Evolutionary conservation across 2,888 invertebrate species (phyloP).

Genomic region (Smittia sp.): DNA sequence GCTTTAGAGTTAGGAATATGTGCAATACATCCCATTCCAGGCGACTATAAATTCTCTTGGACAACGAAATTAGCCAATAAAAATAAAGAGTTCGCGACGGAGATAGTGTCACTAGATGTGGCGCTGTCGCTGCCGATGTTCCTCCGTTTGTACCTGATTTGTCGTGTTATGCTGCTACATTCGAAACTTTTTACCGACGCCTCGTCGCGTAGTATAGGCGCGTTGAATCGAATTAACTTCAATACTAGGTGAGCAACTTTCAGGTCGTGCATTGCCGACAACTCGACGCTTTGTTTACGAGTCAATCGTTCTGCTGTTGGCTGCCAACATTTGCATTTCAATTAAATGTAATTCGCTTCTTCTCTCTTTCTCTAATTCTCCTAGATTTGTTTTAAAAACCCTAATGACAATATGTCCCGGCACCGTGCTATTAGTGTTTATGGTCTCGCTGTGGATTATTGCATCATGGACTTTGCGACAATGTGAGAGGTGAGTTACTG

Average conservation of each 20-base stretch:
- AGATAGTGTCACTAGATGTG: conserved; percentile 90
- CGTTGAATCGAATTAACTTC: conserved; percentile 97
- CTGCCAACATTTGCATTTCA: too few species aligned
- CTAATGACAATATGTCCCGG: conserved; percentile 99
- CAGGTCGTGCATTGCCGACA: too few species aligned
- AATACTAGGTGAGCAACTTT: conserved; percentile 93
- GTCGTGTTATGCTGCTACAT: conserved; percentile 98
- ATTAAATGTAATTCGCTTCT: neutral
- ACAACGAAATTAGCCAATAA: conserved; percentile 92
- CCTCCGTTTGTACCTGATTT: conserved; percentile 97
- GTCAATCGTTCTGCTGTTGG: too few species aligned
- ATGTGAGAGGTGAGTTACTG: conserved; percentile 86
- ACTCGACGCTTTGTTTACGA: too few species aligned
- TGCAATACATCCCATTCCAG: conserved; percentile 97
- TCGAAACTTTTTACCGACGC: conserved; percentile 99
- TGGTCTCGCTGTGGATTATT: conserved; percentile 99
- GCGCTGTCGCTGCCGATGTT: conserved; percentile 99
- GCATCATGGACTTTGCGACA: conserved; percentile 98
- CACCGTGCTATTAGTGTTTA: conserved; percentile 95
- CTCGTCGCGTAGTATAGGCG: conserved; percentile 95
- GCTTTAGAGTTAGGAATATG: conserved; percentile 90
- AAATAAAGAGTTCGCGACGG: conserved; percentile 65
- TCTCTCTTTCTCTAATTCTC: conserved; percentile 39
- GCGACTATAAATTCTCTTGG: conserved; percentile 95
- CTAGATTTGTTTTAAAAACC: conserved; percentile 89